Percentiles rank a stretch among this genome's conserved stretches.
phyloP scores from a whole-genome alignment of 1,140 invertebrate species.

The Bombus waltoni region DNA sequence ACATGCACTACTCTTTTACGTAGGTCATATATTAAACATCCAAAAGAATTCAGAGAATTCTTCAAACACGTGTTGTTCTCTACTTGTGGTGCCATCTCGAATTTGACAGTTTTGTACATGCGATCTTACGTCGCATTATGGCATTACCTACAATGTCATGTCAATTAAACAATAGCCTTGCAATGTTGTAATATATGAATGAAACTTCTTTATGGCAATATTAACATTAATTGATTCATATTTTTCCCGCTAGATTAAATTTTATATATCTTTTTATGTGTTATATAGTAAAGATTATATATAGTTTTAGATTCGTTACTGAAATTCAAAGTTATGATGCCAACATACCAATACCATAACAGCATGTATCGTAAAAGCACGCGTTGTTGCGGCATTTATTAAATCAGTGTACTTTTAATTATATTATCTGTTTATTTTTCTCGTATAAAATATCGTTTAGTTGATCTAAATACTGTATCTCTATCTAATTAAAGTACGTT shows the following conservation, averaged over 20 bases:
- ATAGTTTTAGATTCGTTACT: background rate
- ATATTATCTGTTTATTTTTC: background rate
- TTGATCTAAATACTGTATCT: background rate
- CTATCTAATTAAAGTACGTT: background rate
- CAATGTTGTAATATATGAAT: background rate
- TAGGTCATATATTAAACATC: slow-evolving; percentile 1
- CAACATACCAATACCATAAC: background rate
- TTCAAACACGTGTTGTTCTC: slow-evolving; percentile 30
- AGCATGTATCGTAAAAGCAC: background rate
- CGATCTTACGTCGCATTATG: background rate
- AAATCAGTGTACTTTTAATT: background rate
- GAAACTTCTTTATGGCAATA: background rate
- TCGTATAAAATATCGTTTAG: background rate
- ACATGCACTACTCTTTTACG: background rate
- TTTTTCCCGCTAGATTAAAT: background rate
- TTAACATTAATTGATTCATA: background rate
- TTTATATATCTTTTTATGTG: background rate
- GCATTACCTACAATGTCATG: too few species aligned
- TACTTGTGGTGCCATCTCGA: slow-evolving; percentile 24
- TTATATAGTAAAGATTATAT: background rate
- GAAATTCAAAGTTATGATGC: background rate
- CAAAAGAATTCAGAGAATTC: slow-evolving; percentile 19
- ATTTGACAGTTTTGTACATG: slow-evolving; percentile 25
- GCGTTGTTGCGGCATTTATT: background rate
- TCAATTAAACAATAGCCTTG: background rate